phyloP scores from a whole-genome alignment of 30 jellyfish, hydroid and myxozoan genomes.

The Mastigias papua region DNA sequence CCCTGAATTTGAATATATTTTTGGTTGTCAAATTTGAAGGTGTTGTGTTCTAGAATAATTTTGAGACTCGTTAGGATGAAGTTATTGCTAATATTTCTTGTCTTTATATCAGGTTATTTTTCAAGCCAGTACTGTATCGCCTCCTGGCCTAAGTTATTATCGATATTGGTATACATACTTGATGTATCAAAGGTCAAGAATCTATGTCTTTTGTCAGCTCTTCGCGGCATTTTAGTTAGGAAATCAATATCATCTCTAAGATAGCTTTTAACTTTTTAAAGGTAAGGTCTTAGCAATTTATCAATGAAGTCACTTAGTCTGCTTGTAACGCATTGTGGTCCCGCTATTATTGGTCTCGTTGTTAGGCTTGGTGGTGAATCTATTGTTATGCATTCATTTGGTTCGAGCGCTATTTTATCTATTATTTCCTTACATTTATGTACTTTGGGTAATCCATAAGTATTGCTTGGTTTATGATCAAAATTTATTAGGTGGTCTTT shows the following conservation, averaged over 20 bases:
- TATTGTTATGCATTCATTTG: conserved; percentile 9
- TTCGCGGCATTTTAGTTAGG: conserved; percentile 9
- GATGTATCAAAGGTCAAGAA: conserved; percentile 34
- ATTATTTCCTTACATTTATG: background rate
- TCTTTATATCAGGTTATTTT: background rate
- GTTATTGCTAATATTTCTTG: background rate
- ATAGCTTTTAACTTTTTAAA: background rate
- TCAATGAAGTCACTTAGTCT: conserved; percentile 33
- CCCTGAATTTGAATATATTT: conserved; percentile 30
- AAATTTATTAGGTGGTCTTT: too few relatives aligned
- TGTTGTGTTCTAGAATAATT: conserved; percentile 15
- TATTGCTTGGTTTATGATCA: too few relatives aligned
- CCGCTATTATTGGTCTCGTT: conserved; percentile 30
- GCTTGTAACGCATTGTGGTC: conserved; percentile 48
- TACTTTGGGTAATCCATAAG: conserved; percentile 3
- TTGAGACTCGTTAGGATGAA: conserved; percentile 10
- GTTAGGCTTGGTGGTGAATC: conserved; percentile 10
- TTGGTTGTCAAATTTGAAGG: conserved; percentile 22
- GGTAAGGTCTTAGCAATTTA: conserved; percentile 13
- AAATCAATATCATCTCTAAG: conserved; percentile 23
- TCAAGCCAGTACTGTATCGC: conserved; percentile 28
- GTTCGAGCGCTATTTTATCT: conserved; percentile 18
- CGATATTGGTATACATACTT: conserved; percentile 45
- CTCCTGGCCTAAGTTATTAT: conserved; percentile 40
- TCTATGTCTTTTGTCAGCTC: background rate